Conservation (phyloP, 2,888 invertebrate genomes). For the Erebia palarica region DNA sequence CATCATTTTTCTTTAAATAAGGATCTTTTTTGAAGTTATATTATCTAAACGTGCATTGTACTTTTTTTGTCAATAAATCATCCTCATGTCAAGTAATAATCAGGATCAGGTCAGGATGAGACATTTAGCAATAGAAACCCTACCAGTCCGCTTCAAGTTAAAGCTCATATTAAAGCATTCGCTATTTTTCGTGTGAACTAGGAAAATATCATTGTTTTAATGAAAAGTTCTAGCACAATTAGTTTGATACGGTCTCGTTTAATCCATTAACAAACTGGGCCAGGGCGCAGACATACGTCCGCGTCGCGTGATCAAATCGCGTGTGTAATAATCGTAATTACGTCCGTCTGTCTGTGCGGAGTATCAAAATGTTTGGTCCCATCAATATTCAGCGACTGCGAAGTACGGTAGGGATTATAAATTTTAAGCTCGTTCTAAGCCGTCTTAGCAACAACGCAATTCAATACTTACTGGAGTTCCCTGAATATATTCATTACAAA, state of each 20-base stretch:
- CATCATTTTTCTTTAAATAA: too few species aligned
- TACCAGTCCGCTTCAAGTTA: too few species aligned
- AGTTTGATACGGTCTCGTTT: slow-evolving; percentile 15
- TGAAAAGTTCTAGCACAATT: background rate
- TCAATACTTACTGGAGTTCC: background rate
- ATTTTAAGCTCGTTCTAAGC: slow-evolving; percentile 6
- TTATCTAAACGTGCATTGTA: too few species aligned
- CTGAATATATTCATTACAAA: background rate
- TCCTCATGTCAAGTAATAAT: too few species aligned
- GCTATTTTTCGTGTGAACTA: background rate
- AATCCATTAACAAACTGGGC: slow-evolving; percentile 27
- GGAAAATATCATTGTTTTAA: background rate
- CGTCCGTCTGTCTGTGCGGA: slow-evolving; percentile 21
- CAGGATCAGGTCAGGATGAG: too few species aligned
- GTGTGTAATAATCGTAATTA: slow-evolving; percentile 26
- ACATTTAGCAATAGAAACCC: too few species aligned
- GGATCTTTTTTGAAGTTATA: too few species aligned
- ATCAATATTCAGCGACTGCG: slow-evolving; percentile 14
- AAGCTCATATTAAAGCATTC: background rate
- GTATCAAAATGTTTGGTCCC: slow-evolving; percentile 20
- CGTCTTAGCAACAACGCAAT: background rate
- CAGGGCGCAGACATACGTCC: slow-evolving; percentile 18
- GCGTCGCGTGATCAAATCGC: slow-evolving; percentile 28
- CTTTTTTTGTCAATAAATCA: too few species aligned
- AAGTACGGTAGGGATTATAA: background rate